Conservation (phyloP, 2,888 invertebrate genomes). For the Agrotis segetum region DNA sequence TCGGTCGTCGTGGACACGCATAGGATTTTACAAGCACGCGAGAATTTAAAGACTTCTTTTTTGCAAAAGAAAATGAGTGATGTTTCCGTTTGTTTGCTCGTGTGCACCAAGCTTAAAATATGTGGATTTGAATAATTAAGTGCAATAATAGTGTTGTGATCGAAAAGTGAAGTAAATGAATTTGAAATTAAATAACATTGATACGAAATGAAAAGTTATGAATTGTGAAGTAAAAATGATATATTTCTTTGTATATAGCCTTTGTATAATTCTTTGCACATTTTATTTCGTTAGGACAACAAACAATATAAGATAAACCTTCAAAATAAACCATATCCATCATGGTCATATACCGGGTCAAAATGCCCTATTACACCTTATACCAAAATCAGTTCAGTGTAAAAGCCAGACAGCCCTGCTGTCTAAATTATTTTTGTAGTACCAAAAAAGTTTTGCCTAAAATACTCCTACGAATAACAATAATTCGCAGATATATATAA, state of each 20-base stretch:
- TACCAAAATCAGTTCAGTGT: too few relatives aligned
- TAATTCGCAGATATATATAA: not conserved
- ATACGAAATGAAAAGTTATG: conserved; percentile 24
- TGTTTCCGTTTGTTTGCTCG: conserved; percentile 11
- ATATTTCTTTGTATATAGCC: too few relatives aligned
- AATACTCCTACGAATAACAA: not conserved
- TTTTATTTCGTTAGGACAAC: too few relatives aligned
- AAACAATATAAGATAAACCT: too few relatives aligned
- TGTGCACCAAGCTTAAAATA: conserved; percentile 12
- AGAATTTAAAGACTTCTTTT: conserved; percentile 22
- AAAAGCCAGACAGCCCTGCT: too few relatives aligned
- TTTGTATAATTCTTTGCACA: too few relatives aligned
- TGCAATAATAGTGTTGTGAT: not conserved
- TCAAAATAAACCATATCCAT: too few relatives aligned
- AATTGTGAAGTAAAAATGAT: conserved; percentile 1
- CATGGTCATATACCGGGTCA: too few relatives aligned
- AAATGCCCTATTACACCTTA: too few relatives aligned
- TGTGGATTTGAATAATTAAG: conserved; percentile 3
- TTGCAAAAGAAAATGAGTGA: conserved; percentile 21
- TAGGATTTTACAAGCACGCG: conserved; percentile 33
- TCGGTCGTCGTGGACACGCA: conserved; percentile 31
- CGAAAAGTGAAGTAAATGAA: conserved; percentile 2
- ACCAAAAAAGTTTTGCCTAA: not conserved
- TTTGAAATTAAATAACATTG: conserved; percentile 10
- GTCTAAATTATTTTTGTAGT: too few relatives aligned